These are phyloP conservation scores for Lycaena phlaeas DNA, from an alignment of 2,888 invertebrate species.

Conservation along the genomic window DNA sequence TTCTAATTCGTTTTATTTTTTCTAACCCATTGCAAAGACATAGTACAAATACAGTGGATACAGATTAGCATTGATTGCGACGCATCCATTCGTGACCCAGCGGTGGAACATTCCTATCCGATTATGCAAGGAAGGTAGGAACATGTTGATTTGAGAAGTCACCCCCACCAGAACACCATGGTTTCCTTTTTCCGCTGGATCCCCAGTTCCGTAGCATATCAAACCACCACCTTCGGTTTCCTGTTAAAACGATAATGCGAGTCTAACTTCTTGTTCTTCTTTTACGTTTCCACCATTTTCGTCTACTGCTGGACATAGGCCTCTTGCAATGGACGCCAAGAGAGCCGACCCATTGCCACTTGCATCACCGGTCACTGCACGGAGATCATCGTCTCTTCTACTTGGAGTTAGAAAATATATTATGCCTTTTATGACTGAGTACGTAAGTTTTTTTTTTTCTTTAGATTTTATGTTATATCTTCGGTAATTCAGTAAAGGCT, in stretches of 20 bases:
- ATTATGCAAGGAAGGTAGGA: conserved; percentile 13
- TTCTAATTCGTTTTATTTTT: conserved; percentile 34
- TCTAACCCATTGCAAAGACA: background rate
- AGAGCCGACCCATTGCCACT: too few relatives aligned
- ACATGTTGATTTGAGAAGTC: conserved; percentile 30
- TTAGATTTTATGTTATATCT: too few relatives aligned
- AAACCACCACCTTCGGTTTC: conserved; percentile 44
- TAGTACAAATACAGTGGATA: background rate
- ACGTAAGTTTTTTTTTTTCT: too few relatives aligned
- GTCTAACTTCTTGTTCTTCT: conserved; percentile 10
- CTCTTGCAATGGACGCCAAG: too few relatives aligned
- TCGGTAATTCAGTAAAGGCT: too few relatives aligned
- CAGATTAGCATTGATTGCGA: conserved; percentile 24
- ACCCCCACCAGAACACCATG: conserved; percentile 43
- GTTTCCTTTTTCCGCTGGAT: too few relatives aligned
- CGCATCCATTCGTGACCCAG: background rate
- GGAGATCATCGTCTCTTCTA: too few relatives aligned
- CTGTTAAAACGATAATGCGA: conserved; percentile 22
- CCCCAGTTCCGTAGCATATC: conserved; percentile 40
- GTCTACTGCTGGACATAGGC: too few relatives aligned
- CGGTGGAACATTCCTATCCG: conserved; percentile 1
- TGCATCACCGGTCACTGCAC: too few relatives aligned
- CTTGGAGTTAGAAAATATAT: too few relatives aligned
- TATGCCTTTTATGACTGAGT: too few relatives aligned
- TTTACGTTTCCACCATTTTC: too few relatives aligned